These are phyloP conservation scores for Drosophila niveifrons DNA, from an alignment of 2,888 invertebrate genomes.

Conservation along the genomic window DNA sequence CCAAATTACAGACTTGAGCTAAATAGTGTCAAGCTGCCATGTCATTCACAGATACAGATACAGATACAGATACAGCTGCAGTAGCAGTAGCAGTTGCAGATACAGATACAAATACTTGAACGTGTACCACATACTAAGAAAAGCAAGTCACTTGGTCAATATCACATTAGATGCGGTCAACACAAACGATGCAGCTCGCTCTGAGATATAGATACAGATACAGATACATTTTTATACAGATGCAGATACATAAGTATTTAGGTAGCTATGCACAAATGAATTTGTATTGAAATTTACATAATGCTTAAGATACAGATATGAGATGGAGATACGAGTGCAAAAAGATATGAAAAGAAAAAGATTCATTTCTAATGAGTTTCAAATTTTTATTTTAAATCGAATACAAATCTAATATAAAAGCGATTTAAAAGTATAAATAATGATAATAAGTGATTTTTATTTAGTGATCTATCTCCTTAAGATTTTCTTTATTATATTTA, in stretches of 20 bases:
- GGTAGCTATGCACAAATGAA: no score
- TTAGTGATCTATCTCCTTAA: no score
- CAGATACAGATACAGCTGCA: constrained; percentile 8
- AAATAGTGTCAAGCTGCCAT: constrained; percentile 45
- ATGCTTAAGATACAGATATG: no score
- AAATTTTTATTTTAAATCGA: no score
- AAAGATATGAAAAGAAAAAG: no score
- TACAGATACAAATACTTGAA: constrained; percentile 20
- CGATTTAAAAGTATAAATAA: no score
- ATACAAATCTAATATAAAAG: no score
- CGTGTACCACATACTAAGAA: constrained; percentile 14
- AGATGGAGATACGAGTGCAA: no score
- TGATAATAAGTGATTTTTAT: no score
- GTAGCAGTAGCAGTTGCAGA: constrained; percentile 15
- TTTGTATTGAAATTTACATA: no score
- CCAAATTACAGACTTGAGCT: constrained; percentile 12
- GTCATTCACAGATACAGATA: constrained; percentile 22
- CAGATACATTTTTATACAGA: constrained; percentile 7
- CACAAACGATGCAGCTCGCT: constrained; percentile 10
- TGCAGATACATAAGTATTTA: constrained; percentile 1
- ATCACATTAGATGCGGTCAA: constrained; percentile 67
- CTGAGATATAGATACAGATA: constrained; percentile 8
- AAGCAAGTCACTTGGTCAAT: constrained; percentile 68
- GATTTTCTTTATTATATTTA: no score
- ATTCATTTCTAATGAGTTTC: no score